A percentile compares a stretch with the other conserved stretches of the same genome.
Evolutionary conservation across 2,888 invertebrate genomes (phyloP).

Genomic region (Andrena trimmerana): DNA sequence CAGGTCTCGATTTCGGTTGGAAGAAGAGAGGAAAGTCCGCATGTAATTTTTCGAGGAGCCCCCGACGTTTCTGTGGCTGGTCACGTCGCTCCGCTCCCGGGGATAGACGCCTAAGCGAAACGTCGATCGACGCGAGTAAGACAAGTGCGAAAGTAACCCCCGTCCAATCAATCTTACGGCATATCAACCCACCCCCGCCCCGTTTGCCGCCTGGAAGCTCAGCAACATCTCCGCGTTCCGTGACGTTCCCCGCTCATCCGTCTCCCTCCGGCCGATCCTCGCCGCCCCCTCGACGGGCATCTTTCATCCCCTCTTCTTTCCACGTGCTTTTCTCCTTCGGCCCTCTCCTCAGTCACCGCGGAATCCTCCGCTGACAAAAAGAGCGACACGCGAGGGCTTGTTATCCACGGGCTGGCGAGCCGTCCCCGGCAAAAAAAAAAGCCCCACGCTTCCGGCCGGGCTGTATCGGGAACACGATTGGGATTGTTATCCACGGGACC

Average conservation of each 20-base stretch:
- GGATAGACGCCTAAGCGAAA: conserved; percentile 67
- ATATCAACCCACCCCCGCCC: conserved; percentile 60
- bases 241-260: conserved; percentile 47
- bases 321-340: conserved; percentile 30
- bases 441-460: not conserved
- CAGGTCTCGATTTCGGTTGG: not conserved
- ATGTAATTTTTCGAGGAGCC: conserved; percentile 50
- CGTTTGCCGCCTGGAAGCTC: conserved; percentile 13
- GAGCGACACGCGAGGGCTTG: conserved; percentile 32
- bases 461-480: not conserved
- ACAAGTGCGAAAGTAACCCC: conserved; percentile 77
- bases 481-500: not conserved
- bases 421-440: conserved; percentile 8
- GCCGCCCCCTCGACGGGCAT: conserved; percentile 15
- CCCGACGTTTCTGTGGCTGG: conserved; percentile 22
- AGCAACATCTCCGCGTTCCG: conserved; percentile 38
- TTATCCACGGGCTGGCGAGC: conserved; percentile 36
- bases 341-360: conserved; percentile 48
- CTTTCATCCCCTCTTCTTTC: conserved; percentile 50
- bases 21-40: not conserved
- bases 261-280: conserved; percentile 14
- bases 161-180: conserved; percentile 72
- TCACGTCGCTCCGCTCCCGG: conserved; percentile 43
- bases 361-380: conserved; percentile 64
- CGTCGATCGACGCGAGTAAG: conserved; percentile 74